Conservation (phyloP, 2,888 invertebrate genomes). For the Dascillus cervinus region DNA sequence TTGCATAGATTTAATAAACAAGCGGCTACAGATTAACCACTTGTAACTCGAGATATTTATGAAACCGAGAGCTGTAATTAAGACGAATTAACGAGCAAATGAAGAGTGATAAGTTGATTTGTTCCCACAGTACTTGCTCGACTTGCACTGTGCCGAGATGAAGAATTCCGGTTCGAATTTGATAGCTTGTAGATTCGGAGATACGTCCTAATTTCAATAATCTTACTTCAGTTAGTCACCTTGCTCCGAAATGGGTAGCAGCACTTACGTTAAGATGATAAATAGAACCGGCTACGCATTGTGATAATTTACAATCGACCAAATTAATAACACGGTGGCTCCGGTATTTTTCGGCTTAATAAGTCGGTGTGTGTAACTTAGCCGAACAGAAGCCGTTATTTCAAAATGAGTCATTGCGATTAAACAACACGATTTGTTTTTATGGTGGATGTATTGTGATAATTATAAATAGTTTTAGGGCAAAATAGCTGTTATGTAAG, state of each 20-base stretch:
- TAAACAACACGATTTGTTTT: too few relatives aligned
- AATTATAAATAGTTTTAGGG: too few relatives aligned
- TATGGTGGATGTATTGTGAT: too few relatives aligned
- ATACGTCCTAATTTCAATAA: conserved; percentile 9
- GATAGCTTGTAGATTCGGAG: conserved; percentile 8
- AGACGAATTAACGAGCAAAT: too few relatives aligned
- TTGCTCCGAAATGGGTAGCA: conserved; percentile 11
- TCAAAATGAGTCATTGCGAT: conserved; percentile 16
- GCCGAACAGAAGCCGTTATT: conserved; percentile 15
- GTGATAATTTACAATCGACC: conserved; percentile 17
- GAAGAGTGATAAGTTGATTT: too few relatives aligned
- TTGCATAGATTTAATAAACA: too few relatives aligned
- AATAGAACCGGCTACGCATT: conserved; percentile 19
- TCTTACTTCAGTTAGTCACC: conserved; percentile 8
- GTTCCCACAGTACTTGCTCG: too few relatives aligned
- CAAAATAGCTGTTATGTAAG: too few relatives aligned
- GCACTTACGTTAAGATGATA: conserved; percentile 17
- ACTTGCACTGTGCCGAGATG: too few relatives aligned
- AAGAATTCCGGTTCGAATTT: conserved; percentile 11
- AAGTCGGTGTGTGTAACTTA: conserved; percentile 8
- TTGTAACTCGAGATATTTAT: too few relatives aligned
- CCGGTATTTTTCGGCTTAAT: conserved; percentile 3
- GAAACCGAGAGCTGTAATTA: too few relatives aligned
- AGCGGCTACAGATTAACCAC: too few relatives aligned
- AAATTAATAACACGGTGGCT: conserved; percentile 5